Conservation (phyloP, 2,888 invertebrate genomes). For the Melipona beecheii region DNA sequence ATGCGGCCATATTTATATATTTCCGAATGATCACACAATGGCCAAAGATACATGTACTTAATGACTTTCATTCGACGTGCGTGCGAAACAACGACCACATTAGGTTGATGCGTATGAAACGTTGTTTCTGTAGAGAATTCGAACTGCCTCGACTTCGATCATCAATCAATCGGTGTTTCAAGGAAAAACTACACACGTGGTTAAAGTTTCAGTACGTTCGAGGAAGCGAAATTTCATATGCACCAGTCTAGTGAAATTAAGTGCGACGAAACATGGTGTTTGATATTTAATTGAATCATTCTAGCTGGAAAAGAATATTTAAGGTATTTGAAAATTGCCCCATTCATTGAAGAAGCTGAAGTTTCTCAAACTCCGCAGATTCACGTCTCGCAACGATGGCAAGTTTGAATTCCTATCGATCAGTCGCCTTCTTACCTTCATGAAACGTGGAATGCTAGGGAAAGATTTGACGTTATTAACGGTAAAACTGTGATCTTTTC, state of each 20-base stretch:
- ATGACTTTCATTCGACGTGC: too few species aligned
- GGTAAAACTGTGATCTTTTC: background rate
- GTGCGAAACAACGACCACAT: too few species aligned
- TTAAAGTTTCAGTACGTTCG: too few species aligned
- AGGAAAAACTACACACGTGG: background rate
- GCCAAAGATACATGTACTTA: background rate
- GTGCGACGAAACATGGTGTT: background rate
- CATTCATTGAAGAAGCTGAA: constrained; percentile 22
- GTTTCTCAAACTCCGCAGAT: constrained; percentile 13
- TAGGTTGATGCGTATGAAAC: too few species aligned
- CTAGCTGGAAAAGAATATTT: background rate
- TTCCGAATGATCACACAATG: background rate
- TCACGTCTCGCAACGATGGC: background rate
- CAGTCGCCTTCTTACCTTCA: background rate
- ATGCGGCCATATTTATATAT: background rate
- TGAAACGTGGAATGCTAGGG: constrained; percentile 25
- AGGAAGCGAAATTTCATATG: background rate
- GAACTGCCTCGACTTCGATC: too few species aligned
- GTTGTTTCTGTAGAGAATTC: too few species aligned
- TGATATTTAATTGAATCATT: background rate
- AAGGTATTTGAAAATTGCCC: background rate
- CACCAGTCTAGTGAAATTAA: background rate
- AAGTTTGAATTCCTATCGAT: constrained; percentile 22
- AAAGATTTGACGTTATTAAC: background rate
- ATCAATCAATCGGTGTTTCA: background rate